Evolutionary conservation across 2,888 invertebrate species (phyloP).

Genomic region (Cacoxenus indagator): DNA sequence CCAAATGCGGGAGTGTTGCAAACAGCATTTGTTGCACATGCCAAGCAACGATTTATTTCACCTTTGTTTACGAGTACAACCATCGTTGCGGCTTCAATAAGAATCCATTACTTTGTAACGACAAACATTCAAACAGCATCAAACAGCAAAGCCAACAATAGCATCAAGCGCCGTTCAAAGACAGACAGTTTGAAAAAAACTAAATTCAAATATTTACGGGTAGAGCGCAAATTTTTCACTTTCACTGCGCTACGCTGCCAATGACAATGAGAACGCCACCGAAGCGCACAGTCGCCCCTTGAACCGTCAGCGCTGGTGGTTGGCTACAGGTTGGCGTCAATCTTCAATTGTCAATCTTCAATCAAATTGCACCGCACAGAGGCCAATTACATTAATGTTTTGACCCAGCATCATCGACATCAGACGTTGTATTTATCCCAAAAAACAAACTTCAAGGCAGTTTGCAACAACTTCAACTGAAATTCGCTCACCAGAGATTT

Average conservation of each 20-base stretch:
- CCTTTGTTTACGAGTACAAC: conserved; percentile 37
- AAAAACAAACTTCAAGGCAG: neutral
- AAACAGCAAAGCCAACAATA: neutral
- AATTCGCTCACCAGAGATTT: neutral
- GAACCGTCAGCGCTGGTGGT: neutral
- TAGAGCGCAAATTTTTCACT: conserved; percentile 59
- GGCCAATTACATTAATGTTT: conserved; percentile 62
- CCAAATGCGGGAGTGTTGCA: conserved; percentile 19
- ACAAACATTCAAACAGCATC: neutral
- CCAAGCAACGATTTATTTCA: conserved; percentile 42
- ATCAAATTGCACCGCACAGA: conserved; percentile 56
- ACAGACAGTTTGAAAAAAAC: conserved; percentile 1
- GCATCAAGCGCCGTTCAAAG: conserved; percentile 9
- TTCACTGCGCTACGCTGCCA: conserved; percentile 48
- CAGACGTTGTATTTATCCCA: neutral
- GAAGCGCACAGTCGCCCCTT: conserved; percentile 22
- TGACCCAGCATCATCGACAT: conserved; percentile 43
- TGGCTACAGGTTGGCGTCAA: conserved; percentile 3
- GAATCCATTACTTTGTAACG: conserved; percentile 9
- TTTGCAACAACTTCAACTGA: neutral
- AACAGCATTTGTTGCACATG: neutral
- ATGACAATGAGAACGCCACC: conserved; percentile 52
- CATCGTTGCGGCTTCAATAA: neutral
- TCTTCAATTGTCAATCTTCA: conserved; percentile 30
- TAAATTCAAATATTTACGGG: conserved; percentile 44